Evolutionary conservation across 2,797 vertebrate species (phyloP), one percentile per base, ranked within the genome.

Genomic region (Coilia nasus): DNA sequence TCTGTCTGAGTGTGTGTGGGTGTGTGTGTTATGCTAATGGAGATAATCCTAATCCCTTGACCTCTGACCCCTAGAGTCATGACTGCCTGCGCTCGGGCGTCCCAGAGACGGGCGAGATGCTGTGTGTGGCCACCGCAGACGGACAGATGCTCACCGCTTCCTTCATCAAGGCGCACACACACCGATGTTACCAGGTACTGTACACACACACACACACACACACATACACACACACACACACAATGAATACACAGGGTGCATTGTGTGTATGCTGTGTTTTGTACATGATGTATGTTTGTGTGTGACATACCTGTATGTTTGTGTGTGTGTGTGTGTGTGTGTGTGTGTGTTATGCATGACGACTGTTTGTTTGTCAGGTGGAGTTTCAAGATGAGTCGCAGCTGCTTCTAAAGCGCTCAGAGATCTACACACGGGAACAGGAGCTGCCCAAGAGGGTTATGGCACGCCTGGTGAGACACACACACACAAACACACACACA

Each of bases 381-480:
- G 98, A 99, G 92, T 99, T 99, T 93, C 97, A 98, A 84, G 97
- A 99, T 4, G 96, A 96, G 82, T 97, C 95, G 71, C 98, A 99
- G 92, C 92, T 97, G 25, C 95, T 97, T 71, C 94, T 99, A 1
- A 99, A 98, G 82, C 96, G 97, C 0, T 94, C 96, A 0, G 97
- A 99, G 90, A 94, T 99, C 90, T 97, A 97, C 87, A 96, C 95
- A 25, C 93, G 98, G 91, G 96, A 98, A 5, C 97, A 98, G 81
- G 97, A 98, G 17, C 95, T 99, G 59, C 98, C 98, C 64, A 99
- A 98, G 95, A 96, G 97, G 91, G 98, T 99, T 64, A 94, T 96
- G 88, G 95, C 97, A 60, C 95, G 97, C 86, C 95, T 99, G 95
- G 98, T 99, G 89, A 90, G 97, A 75, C 28, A 31, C 28, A 35